Evolutionary conservation across 2,113 vertebrate genomes (phyloP).

Genomic region (Sinocyclocheilus grahami): DNA sequence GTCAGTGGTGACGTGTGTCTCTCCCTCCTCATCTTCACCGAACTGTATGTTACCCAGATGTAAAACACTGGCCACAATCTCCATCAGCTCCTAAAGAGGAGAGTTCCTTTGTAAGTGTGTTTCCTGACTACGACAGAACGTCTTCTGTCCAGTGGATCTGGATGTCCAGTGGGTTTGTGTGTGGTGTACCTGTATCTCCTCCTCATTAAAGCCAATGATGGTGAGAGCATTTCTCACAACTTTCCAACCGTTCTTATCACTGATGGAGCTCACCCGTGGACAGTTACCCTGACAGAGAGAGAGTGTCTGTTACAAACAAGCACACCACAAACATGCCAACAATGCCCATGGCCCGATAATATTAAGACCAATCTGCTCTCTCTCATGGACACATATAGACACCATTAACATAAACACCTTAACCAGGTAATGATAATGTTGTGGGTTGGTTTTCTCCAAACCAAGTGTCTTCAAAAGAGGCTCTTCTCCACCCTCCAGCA

Average conservation of each 20-base stretch:
- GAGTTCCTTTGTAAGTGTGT: background rate
- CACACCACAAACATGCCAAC: background rate
- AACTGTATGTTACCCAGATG: constrained; percentile 95
- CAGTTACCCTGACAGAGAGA: constrained; percentile 84
- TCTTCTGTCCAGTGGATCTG: no score
- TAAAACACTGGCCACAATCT: constrained; percentile 88
- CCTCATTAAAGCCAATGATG: constrained; percentile 86
- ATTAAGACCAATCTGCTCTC: background rate
- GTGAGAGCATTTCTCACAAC: constrained; percentile 85
- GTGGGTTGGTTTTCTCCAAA: constrained; percentile 85
- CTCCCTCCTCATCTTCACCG: constrained; percentile 86
- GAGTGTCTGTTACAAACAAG: background rate
- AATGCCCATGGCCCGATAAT: background rate
- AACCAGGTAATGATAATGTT: constrained; percentile 89
- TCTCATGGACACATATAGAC: constrained; percentile 1
- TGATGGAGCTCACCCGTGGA: constrained; percentile 93
- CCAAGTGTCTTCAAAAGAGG: constrained; percentile 82
- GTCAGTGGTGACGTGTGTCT: constrained; percentile 87
- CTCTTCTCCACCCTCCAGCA: constrained; percentile 90
- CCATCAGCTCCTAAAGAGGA: constrained; percentile 86
- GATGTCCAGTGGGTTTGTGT: background rate
- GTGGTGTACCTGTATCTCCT: constrained; percentile 84
- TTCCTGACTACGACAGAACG: no score
- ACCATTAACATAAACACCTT: constrained; percentile 77
- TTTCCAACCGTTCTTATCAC: constrained; percentile 95